These are phyloP conservation scores for Drosophila acutilabella DNA, from an alignment of 2,888 invertebrate species.

Conservation along the genomic window DNA sequence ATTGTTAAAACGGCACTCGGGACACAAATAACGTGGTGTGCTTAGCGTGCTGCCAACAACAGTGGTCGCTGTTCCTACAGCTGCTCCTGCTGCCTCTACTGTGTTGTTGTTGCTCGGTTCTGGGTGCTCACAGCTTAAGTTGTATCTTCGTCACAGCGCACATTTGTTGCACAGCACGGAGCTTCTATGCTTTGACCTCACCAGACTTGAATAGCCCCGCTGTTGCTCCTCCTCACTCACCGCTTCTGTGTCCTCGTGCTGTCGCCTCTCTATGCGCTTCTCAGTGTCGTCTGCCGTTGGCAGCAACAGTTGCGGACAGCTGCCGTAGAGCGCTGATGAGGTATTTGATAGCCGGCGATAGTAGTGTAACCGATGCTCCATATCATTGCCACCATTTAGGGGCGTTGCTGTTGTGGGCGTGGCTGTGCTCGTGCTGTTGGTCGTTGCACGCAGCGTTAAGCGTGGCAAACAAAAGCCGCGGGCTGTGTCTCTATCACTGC, in stretches of 20 bases:
- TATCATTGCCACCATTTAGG: slow-evolving; percentile 73
- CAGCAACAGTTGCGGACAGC: slow-evolving; percentile 82
- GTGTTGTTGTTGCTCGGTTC: slow-evolving; percentile 28
- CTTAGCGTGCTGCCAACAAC: slow-evolving; percentile 36
- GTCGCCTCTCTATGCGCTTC: slow-evolving; percentile 22
- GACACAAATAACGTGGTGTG: slow-evolving; percentile 81
- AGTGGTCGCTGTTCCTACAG: slow-evolving; percentile 2
- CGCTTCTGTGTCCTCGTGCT: slow-evolving; percentile 20
- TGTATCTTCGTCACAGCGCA: slow-evolving; percentile 85
- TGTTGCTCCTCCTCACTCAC: slow-evolving; percentile 40
- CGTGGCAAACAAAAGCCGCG: slow-evolving; percentile 68
- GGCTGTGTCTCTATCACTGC: slow-evolving; percentile 79
- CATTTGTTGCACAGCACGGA: slow-evolving; percentile 83
- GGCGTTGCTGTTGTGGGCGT: slow-evolving; percentile 27
- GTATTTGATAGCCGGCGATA: slow-evolving; percentile 81
- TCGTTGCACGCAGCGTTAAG: slow-evolving; percentile 24
- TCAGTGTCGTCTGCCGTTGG: slow-evolving; percentile 10
- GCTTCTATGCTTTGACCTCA: slow-evolving; percentile 66
- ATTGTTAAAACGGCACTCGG: slow-evolving; percentile 83
- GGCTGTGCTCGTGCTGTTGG: slow-evolving; percentile 38
- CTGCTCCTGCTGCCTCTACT: slow-evolving; percentile 3
- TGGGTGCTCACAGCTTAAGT: slow-evolving; percentile 82
- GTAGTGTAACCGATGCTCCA: slow-evolving; percentile 77
- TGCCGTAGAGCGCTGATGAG: slow-evolving; percentile 82
- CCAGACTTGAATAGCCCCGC: slow-evolving; percentile 68